phyloP scores from a whole-genome alignment of 2,113 vertebrate species.

The Neotragus pygmaeus region DNA sequence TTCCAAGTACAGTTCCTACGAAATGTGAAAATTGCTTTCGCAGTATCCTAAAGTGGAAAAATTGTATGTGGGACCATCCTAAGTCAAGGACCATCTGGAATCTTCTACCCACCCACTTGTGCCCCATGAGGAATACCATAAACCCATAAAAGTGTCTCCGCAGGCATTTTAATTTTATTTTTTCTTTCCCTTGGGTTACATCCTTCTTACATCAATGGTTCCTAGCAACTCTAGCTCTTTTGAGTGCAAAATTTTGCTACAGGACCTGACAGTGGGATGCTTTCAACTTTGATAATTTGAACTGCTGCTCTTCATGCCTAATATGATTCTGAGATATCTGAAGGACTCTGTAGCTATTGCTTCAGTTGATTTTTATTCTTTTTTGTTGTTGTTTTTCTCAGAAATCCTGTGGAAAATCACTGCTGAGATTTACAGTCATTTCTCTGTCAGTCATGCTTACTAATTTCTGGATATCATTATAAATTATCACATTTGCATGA shows the following conservation, averaged over 20 bases:
- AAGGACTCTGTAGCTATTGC: background rate
- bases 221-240: background rate
- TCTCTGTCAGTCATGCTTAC: background rate
- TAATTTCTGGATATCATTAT: background rate
- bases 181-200: background rate
- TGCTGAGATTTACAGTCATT: background rate
- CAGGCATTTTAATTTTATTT: background rate
- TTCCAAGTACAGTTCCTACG: background rate
- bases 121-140: background rate
- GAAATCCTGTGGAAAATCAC: background rate
- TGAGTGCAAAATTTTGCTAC: background rate
- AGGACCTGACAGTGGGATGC: background rate
- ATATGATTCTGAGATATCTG: background rate
- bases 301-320: background rate
- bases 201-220: background rate
- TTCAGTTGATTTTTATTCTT: background rate
- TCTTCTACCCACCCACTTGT: background rate
- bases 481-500: background rate
- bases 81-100: background rate
- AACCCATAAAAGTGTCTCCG: background rate
- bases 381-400: background rate
- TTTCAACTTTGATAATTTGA: background rate
- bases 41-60: background rate
- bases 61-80: background rate
- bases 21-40: background rate